Base-by-base conservation (phyloP, 2,113 vertebrate genomes). In the Eudyptes chrysolophus region DNA sequence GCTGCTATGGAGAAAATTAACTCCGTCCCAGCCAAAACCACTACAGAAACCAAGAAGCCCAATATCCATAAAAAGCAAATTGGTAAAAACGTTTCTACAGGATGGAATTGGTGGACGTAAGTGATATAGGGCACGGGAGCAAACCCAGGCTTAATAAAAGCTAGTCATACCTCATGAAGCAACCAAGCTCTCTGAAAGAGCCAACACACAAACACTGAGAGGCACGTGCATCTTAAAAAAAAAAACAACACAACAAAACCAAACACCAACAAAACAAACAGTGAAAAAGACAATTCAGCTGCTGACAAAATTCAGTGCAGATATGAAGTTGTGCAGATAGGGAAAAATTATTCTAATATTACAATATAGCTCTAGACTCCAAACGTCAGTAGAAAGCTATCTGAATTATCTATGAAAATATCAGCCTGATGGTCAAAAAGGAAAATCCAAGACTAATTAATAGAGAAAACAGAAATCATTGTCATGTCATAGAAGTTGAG, bases 51-150 rank as follows among this genome's bases (percentile, higher is more conserved):
- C 29, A 74, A 26, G 48, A 11, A 79, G 30, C 11, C 30, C 8
- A 68, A 69, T 8, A 69, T 2, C 34, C 36, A 57, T 32, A 55
- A 74, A 85, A 12, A 92, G 21, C 25, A 74, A 74, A 44, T 2
- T 6, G 22, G 15, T 27, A 61, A 54, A 49, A 81, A 36, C 2
- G 0, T 61, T 88, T 57, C 70, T 62, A 12, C 2, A 62, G 72
- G 57, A 68, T 84, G n/a, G n/a, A 80, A 57, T 13, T 52, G 76
- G 46, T 40, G 71, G 42, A 38, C 4, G 2, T n/a, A 71, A 71
- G 11, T 1, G 3, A 91, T 16, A 32, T 0, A 79, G 27, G 2
- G 13, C 32, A 58, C 0, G 2, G 48, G 15, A 71, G 24, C 32
- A 92, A 87, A 74, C 2, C 6, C 36, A 40, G 69, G 34, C 72